Evolutionary conservation across 2,113 vertebrate genomes (phyloP), one percentile per base, ranked within the genome.

Genomic region (Nerophis ophidion): DNA sequence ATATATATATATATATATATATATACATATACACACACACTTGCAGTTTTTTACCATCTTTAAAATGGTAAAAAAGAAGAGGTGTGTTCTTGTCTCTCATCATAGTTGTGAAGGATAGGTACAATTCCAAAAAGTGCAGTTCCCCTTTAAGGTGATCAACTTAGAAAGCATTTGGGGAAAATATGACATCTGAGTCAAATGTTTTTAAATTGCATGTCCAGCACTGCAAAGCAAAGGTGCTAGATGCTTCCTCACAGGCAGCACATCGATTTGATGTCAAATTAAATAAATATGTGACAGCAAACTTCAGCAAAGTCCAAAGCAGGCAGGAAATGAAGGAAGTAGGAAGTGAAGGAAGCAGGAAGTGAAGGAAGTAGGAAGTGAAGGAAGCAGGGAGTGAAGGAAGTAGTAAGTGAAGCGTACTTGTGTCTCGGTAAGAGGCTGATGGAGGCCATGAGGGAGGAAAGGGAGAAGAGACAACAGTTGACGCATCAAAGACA

Each of bases 391-490:
- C 26, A 26, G 26, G 26, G 4, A 3, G 26, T 26, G 26, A 26
- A 26, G 2, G 26, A 26, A 26, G 26, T 3, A 26, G 26, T 2
- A 26, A 26, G 26, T 26, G 26, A 26, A 89, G 89, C 95, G 89
- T 98, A 98, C 94, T 99, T 97, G 95, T 98, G 91, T 99, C 95
- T 93, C 96, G 95, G 93, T 97, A 99, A 89, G 95, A 93, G 91
- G 95, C 96, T 99, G 92, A 91, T 91, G 92, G 93, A 91, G 91
- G 93, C 93, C 95, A 91, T 94, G 93, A 90, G 90, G 91, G 89
- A 92, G 90, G 89, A 89, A 88, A 92, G 91, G 92, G 74, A 84
- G 76, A 69, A 75, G 62, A 83, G 63, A 92, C 86, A 91, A 87
- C 93, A 88, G 65, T 82, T 80, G 14, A 47, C 14, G 70, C 49